Conservation (phyloP, 2,797 vertebrate genomes). For the Cebuella pygmaea region DNA sequence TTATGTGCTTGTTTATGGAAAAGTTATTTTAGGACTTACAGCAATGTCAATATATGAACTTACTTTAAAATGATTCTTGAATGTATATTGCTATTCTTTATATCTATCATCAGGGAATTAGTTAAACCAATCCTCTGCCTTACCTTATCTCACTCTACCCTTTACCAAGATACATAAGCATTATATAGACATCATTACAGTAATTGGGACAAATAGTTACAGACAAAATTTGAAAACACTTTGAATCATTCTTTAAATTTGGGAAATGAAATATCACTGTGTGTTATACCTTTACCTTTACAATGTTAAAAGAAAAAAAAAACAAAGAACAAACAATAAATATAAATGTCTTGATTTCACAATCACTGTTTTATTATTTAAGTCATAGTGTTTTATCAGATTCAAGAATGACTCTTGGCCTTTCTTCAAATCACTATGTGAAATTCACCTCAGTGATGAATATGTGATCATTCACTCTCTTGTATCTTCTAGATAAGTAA, state of each 20-base stretch:
- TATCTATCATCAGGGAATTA: neutral
- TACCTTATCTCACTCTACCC: neutral
- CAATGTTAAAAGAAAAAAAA: neutral
- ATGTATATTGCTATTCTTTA: neutral
- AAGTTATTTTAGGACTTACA: neutral
- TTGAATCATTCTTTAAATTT: neutral
- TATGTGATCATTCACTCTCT: constrained; percentile 60
- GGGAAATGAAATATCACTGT: neutral
- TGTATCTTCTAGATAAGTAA: constrained; percentile 64
- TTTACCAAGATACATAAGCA: neutral
- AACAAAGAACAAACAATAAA: neutral
- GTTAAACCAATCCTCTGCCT: neutral
- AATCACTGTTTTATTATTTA: constrained; percentile 15
- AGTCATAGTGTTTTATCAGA: constrained; percentile 21
- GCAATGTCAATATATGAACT: neutral
- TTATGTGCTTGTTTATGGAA: neutral
- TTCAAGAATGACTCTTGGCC: constrained; percentile 7
- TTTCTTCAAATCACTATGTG: constrained; percentile 65
- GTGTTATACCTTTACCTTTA: neutral
- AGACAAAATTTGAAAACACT: neutral
- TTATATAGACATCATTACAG: neutral
- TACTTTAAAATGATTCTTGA: neutral
- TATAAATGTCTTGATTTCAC: constrained; percentile 45
- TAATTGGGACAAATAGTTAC: neutral
- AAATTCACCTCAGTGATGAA: constrained; percentile 72